Conservation (phyloP, 2,797 vertebrate species). For the Pseudocheirus occidentalis region DNA sequence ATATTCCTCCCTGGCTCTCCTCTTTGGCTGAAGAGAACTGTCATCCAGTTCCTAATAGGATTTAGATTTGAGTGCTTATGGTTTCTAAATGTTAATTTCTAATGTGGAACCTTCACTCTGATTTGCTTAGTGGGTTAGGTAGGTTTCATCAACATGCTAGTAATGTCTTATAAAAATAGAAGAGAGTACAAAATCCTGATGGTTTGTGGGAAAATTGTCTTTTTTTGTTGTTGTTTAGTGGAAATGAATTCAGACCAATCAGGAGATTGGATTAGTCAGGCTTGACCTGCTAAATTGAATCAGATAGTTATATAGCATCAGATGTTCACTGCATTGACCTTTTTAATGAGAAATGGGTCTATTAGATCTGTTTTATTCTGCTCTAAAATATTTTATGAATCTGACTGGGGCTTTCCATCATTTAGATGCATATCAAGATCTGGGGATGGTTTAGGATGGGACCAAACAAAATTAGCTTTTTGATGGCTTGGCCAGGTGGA, state of each 20-base stretch:
- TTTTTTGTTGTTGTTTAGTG: background rate
- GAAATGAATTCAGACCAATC: constrained; percentile 74
- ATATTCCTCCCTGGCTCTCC: constrained; percentile 21
- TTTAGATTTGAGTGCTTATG: constrained; percentile 53
- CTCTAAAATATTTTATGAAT: constrained; percentile 77
- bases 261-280: constrained; percentile 76
- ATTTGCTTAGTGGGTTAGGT: constrained; percentile 44
- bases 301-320: constrained; percentile 76
- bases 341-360: constrained; percentile 84
- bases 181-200: constrained; percentile 31
- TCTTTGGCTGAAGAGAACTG: constrained; percentile 11
- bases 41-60: constrained; percentile 31
- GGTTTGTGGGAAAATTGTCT: constrained; percentile 58
- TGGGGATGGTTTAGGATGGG: constrained; percentile 27
- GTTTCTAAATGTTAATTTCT: constrained; percentile 44
- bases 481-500: constrained; percentile 73
- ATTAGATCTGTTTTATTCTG: constrained; percentile 77
- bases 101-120: background rate
- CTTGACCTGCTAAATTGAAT: constrained; percentile 82
- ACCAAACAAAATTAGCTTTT: constrained; percentile 75
- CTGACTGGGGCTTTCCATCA: constrained; percentile 73
- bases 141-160: constrained; percentile 44
- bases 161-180: constrained; percentile 55
- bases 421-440: constrained; percentile 57
- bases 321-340: constrained; percentile 79